phyloP scores from a whole-genome alignment of 2,888 invertebrate species.

The Malachius bipustulatus region DNA sequence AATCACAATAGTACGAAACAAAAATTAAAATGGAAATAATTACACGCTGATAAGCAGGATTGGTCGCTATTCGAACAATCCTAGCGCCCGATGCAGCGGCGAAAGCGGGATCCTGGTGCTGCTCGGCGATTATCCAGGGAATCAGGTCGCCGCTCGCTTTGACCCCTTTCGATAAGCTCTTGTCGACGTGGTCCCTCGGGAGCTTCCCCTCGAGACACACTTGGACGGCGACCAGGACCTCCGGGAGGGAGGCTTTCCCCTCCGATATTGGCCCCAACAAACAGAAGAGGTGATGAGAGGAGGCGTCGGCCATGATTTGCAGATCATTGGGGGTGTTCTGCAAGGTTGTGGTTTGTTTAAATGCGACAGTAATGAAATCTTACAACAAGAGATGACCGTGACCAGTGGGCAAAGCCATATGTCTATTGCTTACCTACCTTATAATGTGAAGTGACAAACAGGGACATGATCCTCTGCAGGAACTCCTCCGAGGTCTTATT shows the following conservation, averaged over 20 bases:
- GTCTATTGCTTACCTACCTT: not conserved
- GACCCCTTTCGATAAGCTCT: conserved; percentile 66
- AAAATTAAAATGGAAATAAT: too few species aligned
- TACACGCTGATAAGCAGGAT: conserved; percentile 82
- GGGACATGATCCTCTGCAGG: not conserved
- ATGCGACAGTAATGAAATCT: too few species aligned
- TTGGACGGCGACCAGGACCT: conserved; percentile 78
- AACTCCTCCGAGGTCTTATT: not conserved
- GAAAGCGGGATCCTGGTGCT: conserved; percentile 83
- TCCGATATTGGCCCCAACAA: conserved; percentile 68
- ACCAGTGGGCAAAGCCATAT: too few species aligned
- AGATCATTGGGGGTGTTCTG: conserved; percentile 91
- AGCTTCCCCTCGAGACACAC: conserved; percentile 60
- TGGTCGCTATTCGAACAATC: conserved; percentile 85
- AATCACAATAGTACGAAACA: too few species aligned
- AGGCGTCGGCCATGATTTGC: conserved; percentile 90
- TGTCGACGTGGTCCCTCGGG: conserved; percentile 52
- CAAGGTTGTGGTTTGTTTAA: too few species aligned
- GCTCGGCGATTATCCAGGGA: conserved; percentile 91
- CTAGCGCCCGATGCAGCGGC: conserved; percentile 73
- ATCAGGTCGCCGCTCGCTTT: conserved; percentile 90
- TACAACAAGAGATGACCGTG: too few species aligned
- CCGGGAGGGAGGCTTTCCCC: conserved; percentile 58
- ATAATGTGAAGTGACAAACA: not conserved
- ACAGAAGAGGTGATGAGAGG: conserved; percentile 88